phyloP scores from a whole-genome alignment of 2,888 invertebrate species.

The Scelioninae gen. 2 region DNA sequence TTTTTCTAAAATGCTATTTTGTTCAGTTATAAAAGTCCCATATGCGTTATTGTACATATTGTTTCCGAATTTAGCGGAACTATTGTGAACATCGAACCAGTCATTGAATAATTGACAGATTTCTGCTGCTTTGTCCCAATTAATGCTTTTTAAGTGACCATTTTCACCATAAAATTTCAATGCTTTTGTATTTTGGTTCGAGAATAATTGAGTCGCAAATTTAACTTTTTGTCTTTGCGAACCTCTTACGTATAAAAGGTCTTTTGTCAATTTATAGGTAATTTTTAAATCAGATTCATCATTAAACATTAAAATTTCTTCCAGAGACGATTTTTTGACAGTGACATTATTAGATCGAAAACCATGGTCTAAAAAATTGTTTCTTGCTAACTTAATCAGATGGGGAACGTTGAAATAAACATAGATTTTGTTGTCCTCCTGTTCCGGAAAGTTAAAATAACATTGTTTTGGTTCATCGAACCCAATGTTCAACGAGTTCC shows the following conservation, averaged over 20 bases:
- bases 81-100: conserved; percentile 5
- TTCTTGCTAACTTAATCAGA: background rate
- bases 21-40: background rate
- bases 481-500: too few relatives aligned
- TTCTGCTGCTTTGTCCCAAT: background rate
- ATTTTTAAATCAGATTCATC: too few relatives aligned
- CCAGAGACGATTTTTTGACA: too few relatives aligned
- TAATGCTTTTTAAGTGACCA: background rate
- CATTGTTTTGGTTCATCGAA: too few relatives aligned
- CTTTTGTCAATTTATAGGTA: background rate
- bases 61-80: background rate
- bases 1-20: background rate
- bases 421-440: too few relatives aligned
- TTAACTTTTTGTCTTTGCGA: conserved; percentile 4
- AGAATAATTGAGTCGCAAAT: background rate
- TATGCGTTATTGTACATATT: background rate
- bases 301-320: too few relatives aligned
- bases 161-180: background rate
- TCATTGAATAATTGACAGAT: background rate
- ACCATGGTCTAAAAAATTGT: background rate
- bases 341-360: too few relatives aligned
- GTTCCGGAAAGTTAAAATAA: too few relatives aligned
- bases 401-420: too few relatives aligned
- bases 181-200: background rate
- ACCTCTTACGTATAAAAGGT: background rate